phyloP scores from a whole-genome alignment of 2,888 invertebrate genomes.

The Ormyrus nitidulus region DNA sequence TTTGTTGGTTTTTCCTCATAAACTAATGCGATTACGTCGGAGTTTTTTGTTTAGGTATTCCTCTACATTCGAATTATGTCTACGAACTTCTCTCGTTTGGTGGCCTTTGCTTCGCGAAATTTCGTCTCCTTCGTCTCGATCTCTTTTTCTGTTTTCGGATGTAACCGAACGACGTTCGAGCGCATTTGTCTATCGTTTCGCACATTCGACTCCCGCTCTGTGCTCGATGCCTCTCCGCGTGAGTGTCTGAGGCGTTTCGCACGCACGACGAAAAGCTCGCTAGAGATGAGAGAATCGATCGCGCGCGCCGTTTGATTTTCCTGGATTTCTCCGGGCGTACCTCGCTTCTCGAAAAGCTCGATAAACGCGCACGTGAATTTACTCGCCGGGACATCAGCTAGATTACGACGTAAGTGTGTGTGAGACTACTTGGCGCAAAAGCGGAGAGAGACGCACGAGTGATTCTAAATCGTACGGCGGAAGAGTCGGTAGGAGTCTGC shows the following conservation, averaged over 20 bases:
- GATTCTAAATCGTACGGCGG: conserved; percentile 41
- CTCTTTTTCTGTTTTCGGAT: neutral
- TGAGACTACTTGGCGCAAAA: conserved; percentile 28
- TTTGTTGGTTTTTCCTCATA: conserved; percentile 56
- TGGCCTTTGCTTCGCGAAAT: conserved; percentile 26
- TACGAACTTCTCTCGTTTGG: conserved; percentile 47
- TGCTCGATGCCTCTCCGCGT: conserved; percentile 19
- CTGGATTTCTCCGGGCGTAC: conserved; percentile 1
- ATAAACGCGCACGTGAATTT: conserved; percentile 22
- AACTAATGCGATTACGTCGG: conserved; percentile 65
- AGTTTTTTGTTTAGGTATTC: conserved; percentile 58
- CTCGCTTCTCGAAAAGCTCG: conserved; percentile 23
- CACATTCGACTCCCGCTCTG: conserved; percentile 9
- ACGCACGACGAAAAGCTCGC: conserved; percentile 33
- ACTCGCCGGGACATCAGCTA: conserved; percentile 25
- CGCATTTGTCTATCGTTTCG: neutral
- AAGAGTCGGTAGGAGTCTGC: conserved; percentile 48
- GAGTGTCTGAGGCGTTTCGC: conserved; percentile 7
- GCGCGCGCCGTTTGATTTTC: neutral
- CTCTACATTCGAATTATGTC: conserved; percentile 58
- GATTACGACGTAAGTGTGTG: conserved; percentile 16
- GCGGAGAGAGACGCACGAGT: conserved; percentile 41
- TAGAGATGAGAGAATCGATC: conserved; percentile 21
- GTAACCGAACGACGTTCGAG: neutral
- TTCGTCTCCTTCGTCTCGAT: neutral